phyloP scores from a whole-genome alignment of 2,113 vertebrate genomes.

The Leptodactylus fuscus region DNA sequence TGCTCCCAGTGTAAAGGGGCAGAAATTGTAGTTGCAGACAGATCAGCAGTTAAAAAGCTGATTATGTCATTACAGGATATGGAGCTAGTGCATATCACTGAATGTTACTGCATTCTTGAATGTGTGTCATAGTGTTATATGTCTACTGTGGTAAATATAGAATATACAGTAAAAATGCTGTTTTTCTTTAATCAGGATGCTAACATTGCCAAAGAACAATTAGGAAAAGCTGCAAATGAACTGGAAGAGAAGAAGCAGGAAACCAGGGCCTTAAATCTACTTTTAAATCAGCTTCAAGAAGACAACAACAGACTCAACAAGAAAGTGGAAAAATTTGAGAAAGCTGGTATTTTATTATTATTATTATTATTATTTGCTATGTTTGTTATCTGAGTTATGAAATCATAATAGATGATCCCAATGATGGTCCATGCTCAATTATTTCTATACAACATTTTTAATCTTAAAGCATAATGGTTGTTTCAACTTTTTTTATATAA shows the following conservation, averaged over 20 bases:
- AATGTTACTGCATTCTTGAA: not conserved
- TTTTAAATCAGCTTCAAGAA: conserved; percentile 61
- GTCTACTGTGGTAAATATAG: not conserved
- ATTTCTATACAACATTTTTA: too few species aligned
- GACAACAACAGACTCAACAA: conserved; percentile 54
- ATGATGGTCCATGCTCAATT: too few species aligned
- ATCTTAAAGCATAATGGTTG: not conserved
- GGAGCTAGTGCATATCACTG: not conserved
- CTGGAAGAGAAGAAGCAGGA: conserved; percentile 48
- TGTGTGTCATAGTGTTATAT: not conserved
- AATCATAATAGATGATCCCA: not conserved
- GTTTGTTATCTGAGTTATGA: not conserved
- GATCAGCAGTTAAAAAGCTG: too few species aligned
- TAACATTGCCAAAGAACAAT: conserved; percentile 40
- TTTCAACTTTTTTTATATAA: too few species aligned
- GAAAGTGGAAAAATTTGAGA: conserved; percentile 55
- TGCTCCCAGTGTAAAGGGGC: too few species aligned
- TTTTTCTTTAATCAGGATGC: conserved; percentile 45
- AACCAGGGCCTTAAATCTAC: conserved; percentile 49
- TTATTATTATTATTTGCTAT: not conserved
- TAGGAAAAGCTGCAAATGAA: conserved; percentile 29
- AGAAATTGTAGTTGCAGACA: too few species aligned
- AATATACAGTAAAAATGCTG: not conserved
- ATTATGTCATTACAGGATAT: not conserved
- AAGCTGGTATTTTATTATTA: conserved; percentile 42